Percentiles rank a stretch among this genome's conserved stretches.
These are phyloP conservation scores for Otis tarda DNA, from an alignment of 2,113 vertebrate species.

Conservation along the genomic window DNA sequence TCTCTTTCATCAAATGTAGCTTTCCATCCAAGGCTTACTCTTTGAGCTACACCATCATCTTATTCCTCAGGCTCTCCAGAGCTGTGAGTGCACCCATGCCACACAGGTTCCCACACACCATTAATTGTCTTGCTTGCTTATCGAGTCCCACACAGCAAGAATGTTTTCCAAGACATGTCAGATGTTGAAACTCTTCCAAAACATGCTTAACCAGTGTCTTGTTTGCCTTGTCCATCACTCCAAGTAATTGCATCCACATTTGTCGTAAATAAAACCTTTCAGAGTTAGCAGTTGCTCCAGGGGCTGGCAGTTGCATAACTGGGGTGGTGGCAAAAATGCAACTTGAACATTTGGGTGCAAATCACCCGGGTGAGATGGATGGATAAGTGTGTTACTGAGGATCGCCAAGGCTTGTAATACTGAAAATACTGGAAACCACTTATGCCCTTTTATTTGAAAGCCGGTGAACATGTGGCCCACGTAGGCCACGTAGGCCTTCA, in stretches of 20 bases:
- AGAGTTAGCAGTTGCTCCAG: not conserved
- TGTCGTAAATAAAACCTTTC: not conserved
- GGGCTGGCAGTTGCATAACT: not conserved
- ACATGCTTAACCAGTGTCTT: not conserved
- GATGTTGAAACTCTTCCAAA: conserved; percentile 6
- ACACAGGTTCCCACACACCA: not conserved
- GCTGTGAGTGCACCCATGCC: fast-evolving
- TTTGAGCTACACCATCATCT: not conserved
- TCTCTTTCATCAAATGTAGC: not conserved
- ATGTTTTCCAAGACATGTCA: not conserved
- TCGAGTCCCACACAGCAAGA: not conserved
- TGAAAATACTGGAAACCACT: not conserved
- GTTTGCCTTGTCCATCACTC: not conserved
- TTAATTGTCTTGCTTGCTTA: not conserved
- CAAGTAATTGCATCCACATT: not conserved
- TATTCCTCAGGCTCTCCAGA: not conserved
- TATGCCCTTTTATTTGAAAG: not conserved
- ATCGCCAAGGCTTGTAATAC: not conserved
- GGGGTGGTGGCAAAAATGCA: not conserved
- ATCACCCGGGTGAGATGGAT: not conserved
- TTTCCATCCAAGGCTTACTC: not conserved
- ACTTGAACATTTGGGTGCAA: not conserved
- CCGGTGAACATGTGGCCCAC: not conserved
- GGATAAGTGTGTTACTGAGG: not conserved
- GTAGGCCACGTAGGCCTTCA: not conserved